phyloP scores from a whole-genome alignment of 1,140 invertebrate species.

The Chlorops oryzae region DNA sequence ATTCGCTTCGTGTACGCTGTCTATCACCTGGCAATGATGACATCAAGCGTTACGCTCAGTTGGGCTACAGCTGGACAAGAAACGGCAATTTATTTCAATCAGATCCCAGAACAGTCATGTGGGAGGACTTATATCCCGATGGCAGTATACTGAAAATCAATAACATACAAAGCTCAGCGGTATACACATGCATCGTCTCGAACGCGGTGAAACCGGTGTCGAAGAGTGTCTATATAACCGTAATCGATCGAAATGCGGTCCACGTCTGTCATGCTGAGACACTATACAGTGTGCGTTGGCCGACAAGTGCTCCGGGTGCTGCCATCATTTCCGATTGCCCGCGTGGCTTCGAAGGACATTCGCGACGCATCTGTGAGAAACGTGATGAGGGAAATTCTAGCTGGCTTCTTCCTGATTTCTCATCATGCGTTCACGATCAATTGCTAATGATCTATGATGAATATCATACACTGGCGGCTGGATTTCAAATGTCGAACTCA shows the following conservation, averaged over 20 bases:
- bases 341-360: conserved; percentile 49
- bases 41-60: conserved; percentile 51
- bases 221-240: conserved; percentile 56
- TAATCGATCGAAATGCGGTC: conserved; percentile 54
- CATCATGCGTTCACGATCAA: conserved; percentile 60
- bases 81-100: conserved; percentile 66
- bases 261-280: conserved; percentile 52
- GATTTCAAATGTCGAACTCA: conserved; percentile 58
- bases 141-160: conserved; percentile 72
- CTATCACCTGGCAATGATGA: conserved; percentile 55
- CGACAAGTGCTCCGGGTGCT: conserved; percentile 57
- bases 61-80: conserved; percentile 76
- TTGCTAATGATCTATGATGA: conserved; percentile 59
- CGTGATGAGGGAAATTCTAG: conserved; percentile 56
- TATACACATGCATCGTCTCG: conserved; percentile 56
- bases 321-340: conserved; percentile 58
- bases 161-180: conserved; percentile 63
- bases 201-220: conserved; percentile 54
- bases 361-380: conserved; percentile 54
- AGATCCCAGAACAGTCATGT: conserved; percentile 63
- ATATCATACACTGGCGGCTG: conserved; percentile 58
- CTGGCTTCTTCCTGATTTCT: conserved; percentile 70
- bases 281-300: conserved; percentile 54
- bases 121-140: conserved; percentile 71
- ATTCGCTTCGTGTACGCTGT: conserved; percentile 62